Base-by-base conservation (phyloP, 2,113 vertebrate genomes). In the Cebidichthys violaceus region DNA sequence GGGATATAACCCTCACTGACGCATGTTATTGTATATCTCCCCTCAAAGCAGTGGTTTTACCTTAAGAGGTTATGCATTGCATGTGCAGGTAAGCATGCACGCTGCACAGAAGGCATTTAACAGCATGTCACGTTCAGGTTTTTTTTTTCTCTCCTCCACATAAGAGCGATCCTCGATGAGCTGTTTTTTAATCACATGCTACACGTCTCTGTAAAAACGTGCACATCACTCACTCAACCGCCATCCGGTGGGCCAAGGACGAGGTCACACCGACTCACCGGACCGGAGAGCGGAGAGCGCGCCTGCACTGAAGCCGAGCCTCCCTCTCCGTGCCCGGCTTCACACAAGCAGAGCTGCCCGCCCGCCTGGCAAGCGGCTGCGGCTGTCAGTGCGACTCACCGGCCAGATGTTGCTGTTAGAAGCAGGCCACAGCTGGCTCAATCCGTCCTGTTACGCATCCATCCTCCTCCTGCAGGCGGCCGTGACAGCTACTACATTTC, bases 401-500 rank as follows among this genome's bases (percentile, higher is more conserved):
- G 83, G 87, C 92, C 93, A 94, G 93, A 92, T 94, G 93, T 92
- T 89, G 86, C 82, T 43, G 91, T 82, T 35, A 70, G 84, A 75
- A 82, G 91, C 92, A 90, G 93, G 92, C 93, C 93, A 92, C 93
- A 92, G 92, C 92, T 92, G 93, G 91, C 88, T 88, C 71, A 74
- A 74, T 90, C 84, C 83, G 83, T 86, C 65, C 91, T 62, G 83
- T 90, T 90, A 93, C 65, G 82, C 93, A 69, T 90, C 79, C 92
- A 91, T 92, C 86, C 80, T 83, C 69, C 78, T 78, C 79, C 76
- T 31, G 70, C 90, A 41, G 62, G 61, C 83, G 69, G 55, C 90
- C 57, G 80, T 75, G 85, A 73, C 82, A 70, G 80, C 90, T 47
- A 29, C 89, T 88, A 84, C 91, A 92, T 90, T 65, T 57, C 65